Evolutionary conservation across 2,888 invertebrate genomes (phyloP), one percentile per base, ranked within the genome.

Genomic region (Dione vanillae): DNA sequence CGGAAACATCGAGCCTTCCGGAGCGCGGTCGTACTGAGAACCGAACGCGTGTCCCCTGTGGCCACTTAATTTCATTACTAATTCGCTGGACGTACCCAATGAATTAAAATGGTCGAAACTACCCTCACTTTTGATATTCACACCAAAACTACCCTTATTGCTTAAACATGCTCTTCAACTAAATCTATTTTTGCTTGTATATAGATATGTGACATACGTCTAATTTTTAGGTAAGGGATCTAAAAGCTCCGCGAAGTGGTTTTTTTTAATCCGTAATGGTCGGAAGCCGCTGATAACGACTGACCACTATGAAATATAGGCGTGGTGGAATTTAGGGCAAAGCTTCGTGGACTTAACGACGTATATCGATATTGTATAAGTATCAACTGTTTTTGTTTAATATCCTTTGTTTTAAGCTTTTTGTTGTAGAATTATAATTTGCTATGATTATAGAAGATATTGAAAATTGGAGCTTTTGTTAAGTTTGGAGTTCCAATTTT

Each of bases 251-350:
- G 85, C 82, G 85, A 85, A 89, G 85, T 88, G 85, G 56, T 40
- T 87, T 88, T 90, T 85, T 91, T 91, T 90, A 91, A 91, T 90
- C 89, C 86, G 80, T 87, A 90, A 90, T 88, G 86, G 88, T 77
- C 83, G 81, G 79, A 74, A 76, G 77, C 77, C 79, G 65, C 85
- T 83, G 90, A 91, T 90, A 91, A 84, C 85, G 85, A 37, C 62
- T 43, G 67, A 77, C 74, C 80, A 76, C 78, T 86, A 89, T 90
- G 90, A 91, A 85, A 83, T 84, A 90, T 84, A 49, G 77, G 82
- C 71, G 73, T 71, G 71, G 74, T 76, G 79, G 82, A 83, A 82
- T 85, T 84, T 82, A 75, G 82, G 71, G 66, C 73, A 54, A 43
- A 16, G 74, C 65, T 56, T 58, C 58, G 45, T 80, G 82, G 83